A percentile compares a stretch with the other conserved stretches of the same genome.
Evolutionary conservation across 2,113 vertebrate genomes (phyloP).

Genomic region (Polypterus senegalus): DNA sequence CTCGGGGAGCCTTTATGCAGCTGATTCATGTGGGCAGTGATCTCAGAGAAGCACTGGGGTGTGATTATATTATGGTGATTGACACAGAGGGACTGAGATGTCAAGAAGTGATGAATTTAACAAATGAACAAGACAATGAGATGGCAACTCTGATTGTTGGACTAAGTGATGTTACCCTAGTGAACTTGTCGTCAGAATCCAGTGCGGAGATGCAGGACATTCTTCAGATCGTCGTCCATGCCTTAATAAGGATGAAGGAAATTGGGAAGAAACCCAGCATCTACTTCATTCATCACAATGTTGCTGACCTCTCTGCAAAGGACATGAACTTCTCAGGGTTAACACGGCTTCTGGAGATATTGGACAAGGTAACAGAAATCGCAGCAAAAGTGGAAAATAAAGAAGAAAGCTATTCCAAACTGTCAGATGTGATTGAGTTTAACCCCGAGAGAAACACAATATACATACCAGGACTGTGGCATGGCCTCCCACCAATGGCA

Average conservation of each 20-base stretch:
- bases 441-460: conserved; percentile 34
- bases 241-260: conserved; percentile 20
- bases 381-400: conserved; percentile 11
- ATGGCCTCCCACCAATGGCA: conserved; percentile 42
- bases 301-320: conserved; percentile 16
- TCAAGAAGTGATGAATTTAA: conserved; percentile 16
- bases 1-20: conserved; percentile 35
- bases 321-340: conserved; percentile 16
- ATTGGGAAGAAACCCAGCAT: conserved; percentile 17
- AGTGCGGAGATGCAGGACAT: conserved; percentile 23
- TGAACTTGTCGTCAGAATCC: conserved; percentile 24
- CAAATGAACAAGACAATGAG: conserved; percentile 34
- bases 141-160: conserved; percentile 45
- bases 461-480: conserved; percentile 41
- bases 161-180: conserved; percentile 38
- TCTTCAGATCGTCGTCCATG: conserved; percentile 25
- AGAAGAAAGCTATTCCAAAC: background rate
- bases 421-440: conserved; percentile 29
- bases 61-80: conserved; percentile 27
- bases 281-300: conserved; percentile 24
- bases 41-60: conserved; percentile 25
- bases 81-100: conserved; percentile 25
- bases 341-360: conserved; percentile 18
- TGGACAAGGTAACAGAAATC: conserved; percentile 15
- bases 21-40: conserved; percentile 14